Conservation (phyloP, 2,888 invertebrate species). For the Xestia c-nigrum region DNA sequence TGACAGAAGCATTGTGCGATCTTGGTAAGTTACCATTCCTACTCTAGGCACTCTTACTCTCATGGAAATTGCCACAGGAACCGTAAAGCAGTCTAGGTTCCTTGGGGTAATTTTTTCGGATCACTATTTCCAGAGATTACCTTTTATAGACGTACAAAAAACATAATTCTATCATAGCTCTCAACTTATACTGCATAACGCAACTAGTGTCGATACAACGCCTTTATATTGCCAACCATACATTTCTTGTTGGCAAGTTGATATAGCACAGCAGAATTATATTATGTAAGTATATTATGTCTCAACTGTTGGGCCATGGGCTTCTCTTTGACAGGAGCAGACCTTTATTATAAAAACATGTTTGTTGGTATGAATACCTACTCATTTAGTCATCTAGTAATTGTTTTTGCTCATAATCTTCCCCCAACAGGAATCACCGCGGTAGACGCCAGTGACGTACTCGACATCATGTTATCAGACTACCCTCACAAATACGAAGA, state of each 20-base stretch:
- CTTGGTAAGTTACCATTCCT: conserved; percentile 91
- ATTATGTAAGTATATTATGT: neutral
- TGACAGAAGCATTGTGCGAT: conserved; percentile 97
- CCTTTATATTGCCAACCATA: neutral
- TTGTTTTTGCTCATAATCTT: neutral
- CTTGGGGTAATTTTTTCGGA: neutral
- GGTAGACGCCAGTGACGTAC: conserved; percentile 97
- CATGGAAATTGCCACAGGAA: neutral
- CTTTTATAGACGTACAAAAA: neutral
- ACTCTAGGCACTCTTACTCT: neutral
- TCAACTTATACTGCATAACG: neutral
- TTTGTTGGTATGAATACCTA: neutral
- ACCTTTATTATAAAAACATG: neutral
- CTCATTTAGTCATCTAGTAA: neutral
- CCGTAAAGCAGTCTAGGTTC: neutral
- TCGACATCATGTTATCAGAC: conserved; percentile 98
- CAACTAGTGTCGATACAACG: neutral
- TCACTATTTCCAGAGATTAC: neutral
- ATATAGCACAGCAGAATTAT: neutral
- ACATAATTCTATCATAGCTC: neutral
- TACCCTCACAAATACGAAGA: conserved; percentile 99
- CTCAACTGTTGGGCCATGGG: neutral
- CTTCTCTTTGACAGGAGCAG: neutral
- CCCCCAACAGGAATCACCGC: conserved; percentile 94
- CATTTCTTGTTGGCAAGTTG: neutral